Percentiles rank a stretch among this genome's conserved stretches.
Evolutionary conservation across 2,797 vertebrate genomes (phyloP).

Genomic region (Phoxinus dragarum): DNA sequence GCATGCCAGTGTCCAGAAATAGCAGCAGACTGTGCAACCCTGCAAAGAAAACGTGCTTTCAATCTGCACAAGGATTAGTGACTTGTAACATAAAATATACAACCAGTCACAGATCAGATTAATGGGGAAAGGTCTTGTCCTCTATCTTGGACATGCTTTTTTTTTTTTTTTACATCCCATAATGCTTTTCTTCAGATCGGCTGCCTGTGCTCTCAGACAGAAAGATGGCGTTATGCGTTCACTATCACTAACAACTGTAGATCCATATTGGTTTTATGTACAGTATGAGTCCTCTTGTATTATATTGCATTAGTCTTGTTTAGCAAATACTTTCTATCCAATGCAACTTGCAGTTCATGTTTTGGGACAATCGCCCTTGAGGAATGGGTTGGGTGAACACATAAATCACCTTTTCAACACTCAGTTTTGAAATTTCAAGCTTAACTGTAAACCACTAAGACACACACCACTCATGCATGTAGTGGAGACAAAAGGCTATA

Average conservation of each 20-base stretch:
- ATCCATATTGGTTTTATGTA: background rate
- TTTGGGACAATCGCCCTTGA: background rate
- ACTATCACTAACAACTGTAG: background rate
- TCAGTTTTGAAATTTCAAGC: background rate
- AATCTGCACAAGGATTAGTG: background rate
- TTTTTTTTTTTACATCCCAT: background rate
- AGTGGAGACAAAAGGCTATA: background rate
- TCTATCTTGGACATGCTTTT: background rate
- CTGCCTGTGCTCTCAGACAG: background rate
- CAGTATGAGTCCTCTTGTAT: background rate
- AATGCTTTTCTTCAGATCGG: background rate
- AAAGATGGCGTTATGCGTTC: background rate
- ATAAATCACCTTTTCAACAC: background rate
- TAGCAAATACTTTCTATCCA: background rate
- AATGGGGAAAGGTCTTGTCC: background rate
- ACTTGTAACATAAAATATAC: background rate
- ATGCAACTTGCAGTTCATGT: background rate
- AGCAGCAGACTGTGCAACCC: background rate
- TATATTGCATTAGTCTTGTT: background rate
- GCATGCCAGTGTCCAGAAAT: constrained; percentile 27
- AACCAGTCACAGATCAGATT: background rate
- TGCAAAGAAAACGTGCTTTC: background rate
- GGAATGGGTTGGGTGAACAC: constrained; percentile 13
- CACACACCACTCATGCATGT: background rate
- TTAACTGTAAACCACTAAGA: background rate